Evolutionary conservation across 2,113 vertebrate species (phyloP), one percentile per base, ranked within the genome.

Genomic region (Narcine bancroftii): DNA sequence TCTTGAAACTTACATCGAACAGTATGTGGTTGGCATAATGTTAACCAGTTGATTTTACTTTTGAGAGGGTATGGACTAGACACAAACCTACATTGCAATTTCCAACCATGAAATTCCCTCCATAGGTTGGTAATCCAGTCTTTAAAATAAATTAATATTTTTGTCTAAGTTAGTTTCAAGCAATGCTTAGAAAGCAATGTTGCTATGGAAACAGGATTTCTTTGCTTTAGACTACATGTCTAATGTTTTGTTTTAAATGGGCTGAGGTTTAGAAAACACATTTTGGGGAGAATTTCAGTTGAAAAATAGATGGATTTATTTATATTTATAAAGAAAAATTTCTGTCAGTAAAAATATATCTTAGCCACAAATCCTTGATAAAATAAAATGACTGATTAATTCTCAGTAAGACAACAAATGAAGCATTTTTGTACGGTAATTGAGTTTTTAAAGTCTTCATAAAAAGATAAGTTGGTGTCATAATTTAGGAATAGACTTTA

Each of bases 81-180:
- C 81, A 24, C n/a, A 87, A 36, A 33, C 4, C 6, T 2, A 17
- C 17, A 39, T 60, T n/a, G 2, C n/a, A 26, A 15, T 53, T 47
- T 45, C 50, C 47, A 3, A n/a, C 79, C 79, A 56, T 83, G 11
- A 53, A 83, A 53, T 83, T n/a, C 79, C 39, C 53, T 21, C 81
- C 15, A 60, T 60, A 21, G 11, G 33, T 87, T 87, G n/a, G 53
- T 63, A 87, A 87, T 36, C 21, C 81, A 87, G 6, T 87, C 33
- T 17, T 87, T 87, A 33, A 87, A 87, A 21, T 53, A 87, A 87
- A 60, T 87, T 50, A 87, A 87, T 56, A 63, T 87, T 87, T 87
- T 87, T 87, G 81, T 63, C 56, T 85, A 56, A 79, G 21, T 56
- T 83, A 17, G 50, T 83, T 36, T 83, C 50, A 56, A 56, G 33